Evolutionary conservation across 1,140 invertebrate species (phyloP).

Genomic region (Paraescarpia echinospica): DNA sequence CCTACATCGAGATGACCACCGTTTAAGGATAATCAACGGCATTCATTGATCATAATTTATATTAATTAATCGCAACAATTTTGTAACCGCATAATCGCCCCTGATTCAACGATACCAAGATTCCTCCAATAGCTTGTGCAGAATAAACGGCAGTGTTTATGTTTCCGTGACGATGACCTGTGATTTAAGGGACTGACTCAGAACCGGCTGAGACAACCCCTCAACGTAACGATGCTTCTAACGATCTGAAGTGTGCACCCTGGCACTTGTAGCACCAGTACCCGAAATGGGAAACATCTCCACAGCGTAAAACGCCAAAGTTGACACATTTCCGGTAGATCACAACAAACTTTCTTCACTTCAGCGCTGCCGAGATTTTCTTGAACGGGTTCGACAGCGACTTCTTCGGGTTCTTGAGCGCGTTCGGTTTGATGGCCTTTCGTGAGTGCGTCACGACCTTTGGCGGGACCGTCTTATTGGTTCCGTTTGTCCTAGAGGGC

Average conservation of each 20-base stretch:
- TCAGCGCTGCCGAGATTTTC: constrained; percentile 24
- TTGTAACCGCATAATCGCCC: background rate
- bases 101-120: background rate
- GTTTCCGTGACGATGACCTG: background rate
- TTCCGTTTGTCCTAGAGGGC: background rate
- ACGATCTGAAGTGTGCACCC: too few relatives aligned
- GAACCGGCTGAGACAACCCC: background rate
- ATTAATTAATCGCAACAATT: background rate
- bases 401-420: constrained; percentile 13
- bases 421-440: background rate
- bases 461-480: background rate
- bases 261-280: background rate
- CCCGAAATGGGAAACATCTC: background rate
- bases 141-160: background rate
- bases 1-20: background rate
- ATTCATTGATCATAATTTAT: too few relatives aligned
- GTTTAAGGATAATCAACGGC: background rate
- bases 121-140: background rate
- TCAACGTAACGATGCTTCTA: background rate
- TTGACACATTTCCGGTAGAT: background rate
- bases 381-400: constrained; percentile 24
- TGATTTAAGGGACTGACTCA: background rate
- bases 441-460: background rate
- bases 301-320: background rate
- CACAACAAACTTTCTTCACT: constrained; percentile 13